Conservation (phyloP, 2,888 invertebrate genomes). For the Iphiclides podalirius region DNA sequence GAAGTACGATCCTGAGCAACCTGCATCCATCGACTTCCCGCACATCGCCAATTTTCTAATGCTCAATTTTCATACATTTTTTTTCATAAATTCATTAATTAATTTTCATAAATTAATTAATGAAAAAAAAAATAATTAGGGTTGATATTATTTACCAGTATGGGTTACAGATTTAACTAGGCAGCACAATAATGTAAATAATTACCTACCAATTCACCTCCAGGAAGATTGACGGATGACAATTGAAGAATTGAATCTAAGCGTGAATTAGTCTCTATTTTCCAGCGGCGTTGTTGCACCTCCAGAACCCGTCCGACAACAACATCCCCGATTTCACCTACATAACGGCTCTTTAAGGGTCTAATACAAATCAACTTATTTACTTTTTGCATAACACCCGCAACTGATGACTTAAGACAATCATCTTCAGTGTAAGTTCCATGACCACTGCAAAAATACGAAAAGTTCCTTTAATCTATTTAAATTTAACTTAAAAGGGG, state of each 20-base stretch:
- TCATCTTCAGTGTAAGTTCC: conserved; percentile 95
- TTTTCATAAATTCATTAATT: too few relatives aligned
- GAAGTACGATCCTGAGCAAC: too few relatives aligned
- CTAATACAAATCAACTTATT: conserved; percentile 96
- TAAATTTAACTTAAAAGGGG: background rate
- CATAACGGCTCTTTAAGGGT: conserved; percentile 94
- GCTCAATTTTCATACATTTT: too few relatives aligned
- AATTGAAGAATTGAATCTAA: conserved; percentile 92
- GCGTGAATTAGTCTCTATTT: conserved; percentile 95
- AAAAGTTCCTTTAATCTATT: background rate
- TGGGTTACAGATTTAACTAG: too few relatives aligned
- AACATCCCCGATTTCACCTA: conserved; percentile 97
- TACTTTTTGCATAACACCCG: conserved; percentile 95
- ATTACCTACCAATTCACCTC: conserved; percentile 84
- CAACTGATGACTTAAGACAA: conserved; percentile 93
- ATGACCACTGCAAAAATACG: conserved; percentile 87
- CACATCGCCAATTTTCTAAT: too few relatives aligned
- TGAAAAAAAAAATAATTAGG: too few relatives aligned
- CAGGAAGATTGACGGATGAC: conserved; percentile 98
- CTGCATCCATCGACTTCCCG: too few relatives aligned
- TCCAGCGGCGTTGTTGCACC: conserved; percentile 97
- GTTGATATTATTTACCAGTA: too few relatives aligned
- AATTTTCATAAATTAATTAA: too few relatives aligned
- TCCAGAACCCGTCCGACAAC: conserved; percentile 96
- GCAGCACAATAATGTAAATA: too few relatives aligned